Conservation (phyloP, 1,140 invertebrate species). For the Drosophila carrolli region DNA sequence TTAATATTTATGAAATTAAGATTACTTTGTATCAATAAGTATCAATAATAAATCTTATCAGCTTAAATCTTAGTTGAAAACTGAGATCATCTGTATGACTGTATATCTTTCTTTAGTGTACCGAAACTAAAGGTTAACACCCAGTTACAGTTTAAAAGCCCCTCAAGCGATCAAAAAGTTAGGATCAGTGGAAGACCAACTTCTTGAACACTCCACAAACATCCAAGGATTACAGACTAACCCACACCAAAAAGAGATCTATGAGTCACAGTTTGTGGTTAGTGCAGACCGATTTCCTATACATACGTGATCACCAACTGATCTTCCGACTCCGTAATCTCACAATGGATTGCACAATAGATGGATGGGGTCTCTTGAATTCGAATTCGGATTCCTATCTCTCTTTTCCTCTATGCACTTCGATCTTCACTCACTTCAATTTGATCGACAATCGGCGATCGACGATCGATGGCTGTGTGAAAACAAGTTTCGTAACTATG, state of each 20-base stretch:
- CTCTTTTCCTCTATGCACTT: slow-evolving; percentile 2
- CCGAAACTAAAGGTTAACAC: too few relatives aligned
- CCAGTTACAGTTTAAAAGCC: too few relatives aligned
- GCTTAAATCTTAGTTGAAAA: too few relatives aligned
- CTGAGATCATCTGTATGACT: too few relatives aligned
- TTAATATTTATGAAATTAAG: too few relatives aligned
- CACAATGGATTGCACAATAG: slow-evolving; percentile 5
- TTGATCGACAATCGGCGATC: slow-evolving; percentile 20
- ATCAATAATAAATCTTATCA: too few relatives aligned
- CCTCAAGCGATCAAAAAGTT: neutral
- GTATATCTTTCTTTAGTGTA: too few relatives aligned
- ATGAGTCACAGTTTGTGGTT: neutral
- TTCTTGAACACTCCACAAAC: neutral
- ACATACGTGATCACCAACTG: slow-evolving; percentile 4
- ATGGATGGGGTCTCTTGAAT: neutral
- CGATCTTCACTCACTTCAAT: slow-evolving; percentile 6
- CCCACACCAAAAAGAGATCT: neutral
- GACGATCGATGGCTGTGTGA: slow-evolving; percentile 33
- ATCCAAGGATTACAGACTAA: neutral
- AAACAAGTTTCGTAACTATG: slow-evolving; percentile 47
- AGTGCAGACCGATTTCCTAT: neutral
- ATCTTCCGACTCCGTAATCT: slow-evolving; percentile 12
- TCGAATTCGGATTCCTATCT: neutral
- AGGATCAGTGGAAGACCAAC: neutral
- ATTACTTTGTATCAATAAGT: too few relatives aligned